Percentiles rank a stretch among this genome's conserved stretches.
These are phyloP conservation scores for Falcunculus frontatus DNA, from an alignment of 2,113 vertebrate genomes.

Conservation along the genomic window DNA sequence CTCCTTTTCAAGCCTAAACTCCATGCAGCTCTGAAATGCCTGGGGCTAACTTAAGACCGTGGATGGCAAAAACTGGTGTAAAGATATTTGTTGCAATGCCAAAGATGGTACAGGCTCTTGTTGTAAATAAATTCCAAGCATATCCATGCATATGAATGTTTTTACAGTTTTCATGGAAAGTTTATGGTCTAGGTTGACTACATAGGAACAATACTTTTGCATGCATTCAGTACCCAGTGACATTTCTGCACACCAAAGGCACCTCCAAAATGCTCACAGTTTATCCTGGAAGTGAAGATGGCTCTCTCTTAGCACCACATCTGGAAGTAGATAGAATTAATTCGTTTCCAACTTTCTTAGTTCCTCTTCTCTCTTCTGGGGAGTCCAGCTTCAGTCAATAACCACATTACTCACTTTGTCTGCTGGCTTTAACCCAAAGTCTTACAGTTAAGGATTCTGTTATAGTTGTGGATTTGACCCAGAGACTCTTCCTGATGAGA, in stretches of 20 bases:
- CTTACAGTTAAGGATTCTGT: neutral
- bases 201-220: neutral
- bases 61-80: neutral
- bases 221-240: neutral
- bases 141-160: neutral
- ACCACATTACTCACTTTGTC: neutral
- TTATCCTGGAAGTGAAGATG: neutral
- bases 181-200: neutral
- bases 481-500: neutral
- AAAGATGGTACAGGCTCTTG: neutral
- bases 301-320: neutral
- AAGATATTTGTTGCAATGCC: neutral
- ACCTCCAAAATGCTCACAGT: neutral
- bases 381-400: neutral
- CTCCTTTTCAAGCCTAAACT: neutral
- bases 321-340: neutral
- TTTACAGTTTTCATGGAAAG: neutral
- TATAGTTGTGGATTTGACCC: neutral
- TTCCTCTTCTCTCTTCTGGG: neutral
- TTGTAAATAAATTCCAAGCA: neutral
- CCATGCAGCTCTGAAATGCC: neutral
- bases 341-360: neutral
- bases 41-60: neutral
- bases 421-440: neutral
- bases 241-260: neutral